These are phyloP conservation scores for Chromobotia macracanthus DNA, from an alignment of 2,797 vertebrate species.

Conservation along the genomic window DNA sequence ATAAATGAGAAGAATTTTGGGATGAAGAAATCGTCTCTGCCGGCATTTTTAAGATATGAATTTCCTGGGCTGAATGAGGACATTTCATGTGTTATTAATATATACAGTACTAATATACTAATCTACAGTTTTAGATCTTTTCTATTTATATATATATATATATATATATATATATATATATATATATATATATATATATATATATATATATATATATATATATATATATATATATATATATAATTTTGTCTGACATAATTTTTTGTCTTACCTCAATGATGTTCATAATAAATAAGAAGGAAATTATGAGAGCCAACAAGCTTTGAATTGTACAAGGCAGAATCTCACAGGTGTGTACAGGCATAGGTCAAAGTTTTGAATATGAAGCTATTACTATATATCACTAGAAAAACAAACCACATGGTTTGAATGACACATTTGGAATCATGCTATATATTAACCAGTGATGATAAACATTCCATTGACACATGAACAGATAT, in stretches of 20 bases:
- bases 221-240: no score
- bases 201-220: no score
- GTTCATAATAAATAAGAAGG: not conserved
- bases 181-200: no score
- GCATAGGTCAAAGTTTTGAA: not conserved
- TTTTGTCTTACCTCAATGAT: conserved; percentile 5
- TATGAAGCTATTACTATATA: not conserved
- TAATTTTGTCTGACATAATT: not conserved
- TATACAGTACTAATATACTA: no score
- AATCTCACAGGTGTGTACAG: not conserved
- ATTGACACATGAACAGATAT: no score
- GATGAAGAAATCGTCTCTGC: not conserved
- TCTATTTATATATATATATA: no score
- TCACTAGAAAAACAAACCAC: not conserved
- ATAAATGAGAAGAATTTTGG: not conserved
- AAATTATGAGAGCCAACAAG: not conserved
- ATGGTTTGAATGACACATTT: no score
- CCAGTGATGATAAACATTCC: no score
- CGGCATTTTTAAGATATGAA: not conserved
- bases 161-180: no score
- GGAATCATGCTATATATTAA: no score
- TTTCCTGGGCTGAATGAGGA: not conserved
- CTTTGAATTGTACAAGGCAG: not conserved
- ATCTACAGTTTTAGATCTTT: no score
- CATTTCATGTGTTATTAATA: not conserved